These are phyloP conservation scores for Synanthedon myopaeformis DNA, from an alignment of 2,888 invertebrate genomes.

Conservation along the genomic window DNA sequence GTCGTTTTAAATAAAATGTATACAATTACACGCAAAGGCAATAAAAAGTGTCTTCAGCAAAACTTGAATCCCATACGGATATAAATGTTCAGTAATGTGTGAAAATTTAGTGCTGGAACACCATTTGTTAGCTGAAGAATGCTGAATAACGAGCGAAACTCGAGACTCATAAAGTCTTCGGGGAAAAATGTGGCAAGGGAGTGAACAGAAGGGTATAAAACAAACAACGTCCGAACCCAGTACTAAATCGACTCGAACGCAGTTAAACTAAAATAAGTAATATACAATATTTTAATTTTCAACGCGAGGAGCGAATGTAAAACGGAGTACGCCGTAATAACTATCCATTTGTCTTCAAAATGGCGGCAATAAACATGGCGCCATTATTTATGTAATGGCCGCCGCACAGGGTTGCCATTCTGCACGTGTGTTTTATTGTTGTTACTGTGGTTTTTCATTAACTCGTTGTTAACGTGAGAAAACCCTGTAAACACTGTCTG, in stretches of 20 bases:
- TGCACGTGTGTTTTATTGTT: constrained; percentile 61
- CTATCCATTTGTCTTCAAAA: constrained; percentile 71
- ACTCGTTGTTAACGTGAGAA: constrained; percentile 32
- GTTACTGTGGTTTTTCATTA: constrained; percentile 62
- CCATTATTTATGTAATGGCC: constrained; percentile 70
- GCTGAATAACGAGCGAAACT: constrained; percentile 23
- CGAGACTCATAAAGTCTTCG: constrained; percentile 20
- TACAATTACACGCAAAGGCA: not conserved
- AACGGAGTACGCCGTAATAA: constrained; percentile 66
- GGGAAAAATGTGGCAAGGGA: not conserved
- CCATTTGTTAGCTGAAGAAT: constrained; percentile 27
- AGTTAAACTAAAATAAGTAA: constrained; percentile 61
- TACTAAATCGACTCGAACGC: constrained; percentile 56
- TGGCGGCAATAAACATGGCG: constrained; percentile 68
- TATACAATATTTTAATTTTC: constrained; percentile 69
- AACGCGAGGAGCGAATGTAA: constrained; percentile 60
- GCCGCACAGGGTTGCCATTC: constrained; percentile 56
- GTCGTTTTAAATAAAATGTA: not conserved
- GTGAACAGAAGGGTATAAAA: constrained; percentile 26
- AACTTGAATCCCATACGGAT: not conserved
- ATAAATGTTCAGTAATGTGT: constrained; percentile 28
- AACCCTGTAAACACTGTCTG: constrained; percentile 17
- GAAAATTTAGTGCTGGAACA: constrained; percentile 31
- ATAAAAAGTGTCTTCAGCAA: not conserved
- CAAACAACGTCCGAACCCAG: constrained; percentile 25